Conservation (phyloP, 2,113 vertebrate species). For the Bos javanicus region DNA sequence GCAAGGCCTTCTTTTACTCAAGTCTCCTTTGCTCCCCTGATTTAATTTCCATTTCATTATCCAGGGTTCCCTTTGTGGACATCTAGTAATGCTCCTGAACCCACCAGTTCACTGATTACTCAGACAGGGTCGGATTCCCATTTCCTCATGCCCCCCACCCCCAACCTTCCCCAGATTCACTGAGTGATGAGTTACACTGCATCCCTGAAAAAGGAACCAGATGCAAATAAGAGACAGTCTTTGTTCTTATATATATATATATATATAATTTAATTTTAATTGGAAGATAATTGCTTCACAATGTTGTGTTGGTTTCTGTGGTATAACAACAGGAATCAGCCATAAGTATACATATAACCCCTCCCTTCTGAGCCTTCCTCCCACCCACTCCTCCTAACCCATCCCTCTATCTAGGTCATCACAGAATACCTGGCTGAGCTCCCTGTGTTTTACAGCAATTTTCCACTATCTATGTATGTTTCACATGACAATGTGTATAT, state of each 20-base stretch:
- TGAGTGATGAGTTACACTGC: neutral
- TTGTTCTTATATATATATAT: neutral
- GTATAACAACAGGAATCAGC: neutral
- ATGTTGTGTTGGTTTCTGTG: neutral
- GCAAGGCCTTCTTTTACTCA: neutral
- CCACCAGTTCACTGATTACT: neutral
- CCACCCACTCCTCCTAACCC: neutral
- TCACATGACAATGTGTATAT: neutral
- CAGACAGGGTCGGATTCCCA: neutral
- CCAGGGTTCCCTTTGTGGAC: neutral
- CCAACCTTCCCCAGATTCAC: neutral
- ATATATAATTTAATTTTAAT: neutral
- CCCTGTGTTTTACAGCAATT: neutral
- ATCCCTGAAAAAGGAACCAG: neutral
- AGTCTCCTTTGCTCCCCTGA: neutral
- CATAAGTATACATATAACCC: neutral
- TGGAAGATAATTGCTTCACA: neutral
- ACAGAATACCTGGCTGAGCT: neutral
- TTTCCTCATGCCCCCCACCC: fast-evolving
- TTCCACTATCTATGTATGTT: neutral
- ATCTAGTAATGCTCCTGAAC: neutral
- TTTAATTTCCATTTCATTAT: neutral
- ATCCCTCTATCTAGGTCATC: neutral
- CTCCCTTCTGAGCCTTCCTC: neutral
- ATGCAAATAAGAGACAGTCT: neutral